Evolutionary conservation across 2,888 invertebrate genomes (phyloP), one percentile per base, ranked within the genome.

Genomic region (Leptothorax acervorum): DNA sequence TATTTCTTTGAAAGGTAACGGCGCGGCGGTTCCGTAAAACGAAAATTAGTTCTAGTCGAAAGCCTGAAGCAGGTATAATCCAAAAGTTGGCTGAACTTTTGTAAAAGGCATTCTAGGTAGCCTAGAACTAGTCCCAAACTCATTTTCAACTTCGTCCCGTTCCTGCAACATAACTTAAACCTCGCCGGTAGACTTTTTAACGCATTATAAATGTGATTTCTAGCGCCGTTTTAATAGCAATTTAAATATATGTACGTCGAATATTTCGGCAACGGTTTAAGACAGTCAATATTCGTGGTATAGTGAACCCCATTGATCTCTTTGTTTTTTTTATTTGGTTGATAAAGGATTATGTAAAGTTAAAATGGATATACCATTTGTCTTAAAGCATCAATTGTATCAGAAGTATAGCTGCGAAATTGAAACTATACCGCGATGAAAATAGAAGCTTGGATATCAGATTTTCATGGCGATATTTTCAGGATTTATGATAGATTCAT

Each of bases 41-140:
- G 48, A 79, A 60, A 79, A 79, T 79, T 79, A 79, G 79, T 79
- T 81, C 79, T 81, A 81, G 79, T 48, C 79, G 48, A 73, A 81
- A 81, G 73, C 79, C 73, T n/a, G 79, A 73, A 81, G 73, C 79
- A 81, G 73, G 60, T 81, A 81, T 81, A 81, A 81, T 81, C 79
- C 79, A 18, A 81, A 81, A 81, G 79, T 81, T 81, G 79, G 42
- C 48, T 73, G 12, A 73, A 81, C 79, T 81, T 81, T 81, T 81
- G 79, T 73, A 81, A 81, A 73, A 62, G 79, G 79, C 73, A 81
- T 81, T 81, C 60, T 73, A 81, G 79, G 18, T 73, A 73, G 73
- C 73, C 79, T 73, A 81, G 79, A 81, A 81, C 79, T 73, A 73
- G 79, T 81, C 73, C 73, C 79, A 60, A 79, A 81, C 79, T 81